These are phyloP conservation scores for Eupithecia pulchellata DNA, from an alignment of 2,888 invertebrate genomes.

Conservation along the genomic window DNA sequence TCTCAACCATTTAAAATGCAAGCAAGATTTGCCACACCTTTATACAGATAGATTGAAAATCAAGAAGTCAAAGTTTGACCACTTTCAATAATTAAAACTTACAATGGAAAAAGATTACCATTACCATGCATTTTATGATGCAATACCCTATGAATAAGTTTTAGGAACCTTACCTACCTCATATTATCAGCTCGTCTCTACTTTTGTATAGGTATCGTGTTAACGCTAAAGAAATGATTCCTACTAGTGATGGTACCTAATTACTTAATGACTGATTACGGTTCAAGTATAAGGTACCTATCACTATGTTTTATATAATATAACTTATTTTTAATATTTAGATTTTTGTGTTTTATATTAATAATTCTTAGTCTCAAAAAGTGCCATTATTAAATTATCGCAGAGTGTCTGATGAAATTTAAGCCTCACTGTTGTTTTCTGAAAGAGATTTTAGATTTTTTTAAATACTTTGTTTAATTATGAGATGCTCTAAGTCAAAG, in stretches of 20 bases:
- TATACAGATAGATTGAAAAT: constrained; percentile 8
- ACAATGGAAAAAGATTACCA: constrained; percentile 11
- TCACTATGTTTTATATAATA: too few species aligned
- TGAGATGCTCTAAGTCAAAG: neutral
- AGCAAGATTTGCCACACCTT: constrained; percentile 6
- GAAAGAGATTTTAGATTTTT: too few species aligned
- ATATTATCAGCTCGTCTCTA: neutral
- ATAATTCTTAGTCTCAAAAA: too few species aligned
- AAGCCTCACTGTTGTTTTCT: too few species aligned
- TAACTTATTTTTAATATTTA: too few species aligned
- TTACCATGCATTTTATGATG: constrained; percentile 5
- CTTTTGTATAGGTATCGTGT: neutral
- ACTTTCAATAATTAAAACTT: constrained; percentile 8
- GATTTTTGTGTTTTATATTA: too few species aligned
- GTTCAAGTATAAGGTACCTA: too few species aligned
- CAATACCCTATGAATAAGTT: constrained; percentile 3
- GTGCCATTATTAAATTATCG: too few species aligned
- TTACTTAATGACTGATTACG: too few species aligned
- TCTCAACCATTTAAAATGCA: neutral
- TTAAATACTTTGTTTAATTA: too few species aligned
- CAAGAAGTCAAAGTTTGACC: constrained; percentile 8
- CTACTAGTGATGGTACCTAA: constrained; percentile 5
- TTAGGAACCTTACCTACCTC: constrained; percentile 4
- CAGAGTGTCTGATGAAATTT: too few species aligned
- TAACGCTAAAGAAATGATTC: constrained; percentile 1